Evolutionary conservation across 2,888 invertebrate genomes (phyloP), one percentile per base, ranked within the genome.

Genomic region (Macaria liturata): DNA sequence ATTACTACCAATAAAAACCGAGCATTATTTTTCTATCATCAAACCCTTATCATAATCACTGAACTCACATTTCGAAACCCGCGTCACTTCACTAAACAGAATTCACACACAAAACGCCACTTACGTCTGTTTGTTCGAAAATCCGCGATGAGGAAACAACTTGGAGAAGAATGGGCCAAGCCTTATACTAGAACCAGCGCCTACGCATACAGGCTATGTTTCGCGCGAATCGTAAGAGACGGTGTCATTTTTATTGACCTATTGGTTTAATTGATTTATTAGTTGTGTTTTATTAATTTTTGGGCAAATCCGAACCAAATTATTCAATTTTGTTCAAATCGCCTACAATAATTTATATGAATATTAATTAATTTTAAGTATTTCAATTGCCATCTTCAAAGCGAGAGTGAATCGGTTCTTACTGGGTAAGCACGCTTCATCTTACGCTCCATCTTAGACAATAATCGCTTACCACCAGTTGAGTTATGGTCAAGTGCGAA

Each of bases 61-160:
- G 7, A 37, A 53, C 53, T 53, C 53, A 59, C 51, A 47, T 59
- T 50, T 32, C 54, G 43, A 51, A 48, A 54, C 45, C 47, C 47
- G 39, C 45, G 54, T 60, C 54, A 51, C 63, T 39, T 37, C 48
- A 46, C 55, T 50, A 63, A 63, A 60, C 60, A 57, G 54, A 60
- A 63, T 54, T 59, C 62, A 54, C 42, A 55, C 65, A 70, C 67
- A 62, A 55, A 20, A 72, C 46, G 57, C 74, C 80, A 84, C 87
- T 86, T 86, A 86, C 84, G 79, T 82, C 79, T 81, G 79, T 82
- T 78, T 81, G 80, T 80, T 78, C 81, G 82, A 84, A 70, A 73
- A 74, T 76, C 74, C 73, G 77, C 80, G 70, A 67, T 63, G 84
- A 81, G 80, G 80, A 86, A 84, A 84, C 88, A 82, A 80, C 72